Evolutionary conservation across 2,113 vertebrate genomes (phyloP).

Genomic region (Phyllostomus hastatus): DNA sequence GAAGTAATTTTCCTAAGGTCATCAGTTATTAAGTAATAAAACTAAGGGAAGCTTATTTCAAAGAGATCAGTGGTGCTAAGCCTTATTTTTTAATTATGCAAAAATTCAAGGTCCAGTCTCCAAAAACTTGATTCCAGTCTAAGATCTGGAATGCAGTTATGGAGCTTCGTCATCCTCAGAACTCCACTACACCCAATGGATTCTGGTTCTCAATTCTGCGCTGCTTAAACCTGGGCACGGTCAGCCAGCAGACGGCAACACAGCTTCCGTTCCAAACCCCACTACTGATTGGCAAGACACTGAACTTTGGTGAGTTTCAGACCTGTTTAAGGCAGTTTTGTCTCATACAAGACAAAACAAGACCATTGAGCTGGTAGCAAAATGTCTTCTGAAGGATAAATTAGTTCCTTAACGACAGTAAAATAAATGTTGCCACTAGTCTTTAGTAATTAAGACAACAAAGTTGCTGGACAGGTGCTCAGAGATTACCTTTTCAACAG

Average conservation of each 20-base stretch:
- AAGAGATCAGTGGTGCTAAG: background rate
- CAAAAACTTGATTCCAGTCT: background rate
- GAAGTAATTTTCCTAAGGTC: background rate
- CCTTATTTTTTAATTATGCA: background rate
- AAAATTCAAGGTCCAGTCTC: background rate
- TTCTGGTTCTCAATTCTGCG: background rate
- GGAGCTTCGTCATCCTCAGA: background rate
- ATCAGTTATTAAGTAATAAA: background rate
- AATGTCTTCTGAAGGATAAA: background rate
- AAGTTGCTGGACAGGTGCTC: background rate
- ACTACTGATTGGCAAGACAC: background rate
- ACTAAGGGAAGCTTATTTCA: background rate
- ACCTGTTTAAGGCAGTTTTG: background rate
- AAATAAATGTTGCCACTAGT: background rate
- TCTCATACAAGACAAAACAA: constrained; percentile 20
- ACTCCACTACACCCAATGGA: background rate
- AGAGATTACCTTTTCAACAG: background rate
- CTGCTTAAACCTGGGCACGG: constrained; percentile 4
- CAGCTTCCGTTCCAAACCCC: constrained; percentile 38
- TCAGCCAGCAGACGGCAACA: constrained; percentile 48
- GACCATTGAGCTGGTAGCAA: background rate
- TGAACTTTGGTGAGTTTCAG: constrained; percentile 24
- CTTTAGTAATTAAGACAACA: background rate
- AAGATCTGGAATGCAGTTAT: background rate
- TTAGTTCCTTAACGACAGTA: background rate